Conservation (phyloP, 1,140 invertebrate genomes). For the Listronotus oregonensis region DNA sequence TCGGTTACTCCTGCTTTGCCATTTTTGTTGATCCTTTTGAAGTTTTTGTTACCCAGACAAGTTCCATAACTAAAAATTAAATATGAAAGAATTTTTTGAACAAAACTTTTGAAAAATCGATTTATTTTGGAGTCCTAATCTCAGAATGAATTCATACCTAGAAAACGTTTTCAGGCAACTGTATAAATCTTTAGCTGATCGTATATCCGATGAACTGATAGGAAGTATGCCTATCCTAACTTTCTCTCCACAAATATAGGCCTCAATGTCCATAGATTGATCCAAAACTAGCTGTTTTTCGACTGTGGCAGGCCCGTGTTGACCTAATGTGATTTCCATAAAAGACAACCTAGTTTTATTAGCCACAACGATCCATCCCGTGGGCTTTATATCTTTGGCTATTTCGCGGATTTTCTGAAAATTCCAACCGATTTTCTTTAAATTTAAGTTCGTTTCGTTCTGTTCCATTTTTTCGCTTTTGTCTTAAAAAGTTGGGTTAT, state of each 20-base stretch:
- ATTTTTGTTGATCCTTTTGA: conserved; percentile 23
- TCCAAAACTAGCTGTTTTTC: conserved; percentile 19
- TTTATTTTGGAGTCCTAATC: background rate
- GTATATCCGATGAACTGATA: background rate
- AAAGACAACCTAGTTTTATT: conserved; percentile 9
- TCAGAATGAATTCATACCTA: background rate
- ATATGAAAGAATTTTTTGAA: background rate
- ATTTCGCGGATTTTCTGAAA: conserved; percentile 4
- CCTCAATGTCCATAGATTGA: conserved; percentile 6
- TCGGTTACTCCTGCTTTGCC: conserved; percentile 5
- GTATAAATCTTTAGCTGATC: conserved; percentile 7
- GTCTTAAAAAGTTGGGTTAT: too few relatives aligned
- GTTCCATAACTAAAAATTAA: conserved; percentile 6
- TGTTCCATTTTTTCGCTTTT: too few relatives aligned
- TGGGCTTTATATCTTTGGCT: conserved; percentile 16
- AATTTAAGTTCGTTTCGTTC: background rate
- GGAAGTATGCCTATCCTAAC: conserved; percentile 4
- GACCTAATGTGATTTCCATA: conserved; percentile 12
- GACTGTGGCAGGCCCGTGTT: conserved; percentile 2
- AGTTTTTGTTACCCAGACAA: conserved; percentile 18
- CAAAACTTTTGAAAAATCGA: background rate
- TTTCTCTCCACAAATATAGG: conserved; percentile 5
- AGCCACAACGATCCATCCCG: conserved; percentile 18
- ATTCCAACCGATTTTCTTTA: conserved; percentile 9
- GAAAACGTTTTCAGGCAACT: conserved; percentile 12